These are phyloP conservation scores for Salvelinus fontinalis DNA, from an alignment of 2,113 vertebrate genomes.

Conservation along the genomic window DNA sequence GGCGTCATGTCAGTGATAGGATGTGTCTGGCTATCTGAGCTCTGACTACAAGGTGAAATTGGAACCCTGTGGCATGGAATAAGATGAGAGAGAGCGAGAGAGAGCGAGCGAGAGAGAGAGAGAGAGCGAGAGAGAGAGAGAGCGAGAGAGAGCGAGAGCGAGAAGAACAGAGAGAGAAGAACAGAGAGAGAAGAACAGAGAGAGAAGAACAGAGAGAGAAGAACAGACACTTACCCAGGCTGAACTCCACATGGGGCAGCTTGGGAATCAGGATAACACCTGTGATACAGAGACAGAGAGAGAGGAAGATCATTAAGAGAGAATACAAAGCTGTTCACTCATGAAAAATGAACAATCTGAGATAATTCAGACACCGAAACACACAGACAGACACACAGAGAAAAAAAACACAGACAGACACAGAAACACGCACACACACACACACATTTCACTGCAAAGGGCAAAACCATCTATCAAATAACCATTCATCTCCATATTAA, in stretches of 20 bases:
- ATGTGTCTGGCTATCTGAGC: neutral
- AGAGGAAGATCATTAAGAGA: neutral
- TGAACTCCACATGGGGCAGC: slow-evolving; percentile 65
- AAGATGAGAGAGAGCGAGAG: slow-evolving; percentile 15
- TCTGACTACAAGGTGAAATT: neutral
- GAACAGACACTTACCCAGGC: slow-evolving; percentile 62
- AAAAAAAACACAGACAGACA: too few species aligned
- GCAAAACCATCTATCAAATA: too few species aligned
- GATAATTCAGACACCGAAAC: neutral
- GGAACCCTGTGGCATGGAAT: neutral
- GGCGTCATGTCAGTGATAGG: too few species aligned
- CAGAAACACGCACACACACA: too few species aligned
- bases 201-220: neutral
- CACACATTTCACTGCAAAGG: too few species aligned
- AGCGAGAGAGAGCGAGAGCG: too few species aligned
- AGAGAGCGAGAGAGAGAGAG: too few species aligned
- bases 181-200: neutral
- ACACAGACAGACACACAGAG: too few species aligned
- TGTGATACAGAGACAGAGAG: slow-evolving; percentile 33
- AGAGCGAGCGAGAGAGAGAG: too few species aligned
- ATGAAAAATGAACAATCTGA: slow-evolving; percentile 2
- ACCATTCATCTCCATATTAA: too few species aligned
- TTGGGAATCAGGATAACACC: slow-evolving; percentile 53
- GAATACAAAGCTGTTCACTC: slow-evolving; percentile 7
- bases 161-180: too few species aligned